Base-by-base conservation (phyloP, 1,140 invertebrate genomes). In the Melipona quadrifasciata region DNA sequence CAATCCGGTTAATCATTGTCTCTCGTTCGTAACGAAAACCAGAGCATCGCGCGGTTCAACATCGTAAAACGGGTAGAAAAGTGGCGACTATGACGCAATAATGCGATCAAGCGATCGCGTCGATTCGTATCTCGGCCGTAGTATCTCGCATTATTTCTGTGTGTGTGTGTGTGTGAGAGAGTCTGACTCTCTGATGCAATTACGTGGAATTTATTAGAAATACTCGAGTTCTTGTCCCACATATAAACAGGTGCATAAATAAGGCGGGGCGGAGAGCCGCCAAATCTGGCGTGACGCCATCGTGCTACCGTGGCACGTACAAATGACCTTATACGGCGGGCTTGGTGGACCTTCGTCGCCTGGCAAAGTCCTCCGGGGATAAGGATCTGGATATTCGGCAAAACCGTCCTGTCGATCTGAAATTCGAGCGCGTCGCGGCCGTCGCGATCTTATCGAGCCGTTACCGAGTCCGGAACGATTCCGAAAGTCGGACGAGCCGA, bases 321-420 rank as follows among this genome's bases (percentile, higher is more conserved):
- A 91, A 91, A 91, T 91, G 86, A 91, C 91, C 91, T 89, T 91
- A 91, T 90, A 91, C 86, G 89, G 89, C 64, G 17, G 47, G n/a
- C 67, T 31, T 68, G 79, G 73, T 77, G 86, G 72, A 76, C 73
- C 82, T 86, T 87, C 84, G 82, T 61, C 17, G 67, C 72, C 31
- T 74, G 64, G 82, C 86, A 82, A 82, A 89, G 80, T 78, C 81
- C 19, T 61, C 31, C 39, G 8, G 11, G 79, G 82, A 89, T 88
- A 88, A 88, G 75, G 76, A 89, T 89, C 87, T 89, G 74, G 75
- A 80, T 74, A 86, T 77, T 65, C 79, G 84, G 78, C 80, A 79
- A 87, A 86, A 87, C 68, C 57, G 61, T 85, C 72, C n/a, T 70
- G 71, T 86, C 80, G 84, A 86, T 83, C 78, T 82, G 80, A 68